A percentile compares a stretch with the other conserved stretches of the same genome.
These are phyloP conservation scores for Drosophila watanabei DNA, from an alignment of 1,140 invertebrate species.

Conservation along the genomic window DNA sequence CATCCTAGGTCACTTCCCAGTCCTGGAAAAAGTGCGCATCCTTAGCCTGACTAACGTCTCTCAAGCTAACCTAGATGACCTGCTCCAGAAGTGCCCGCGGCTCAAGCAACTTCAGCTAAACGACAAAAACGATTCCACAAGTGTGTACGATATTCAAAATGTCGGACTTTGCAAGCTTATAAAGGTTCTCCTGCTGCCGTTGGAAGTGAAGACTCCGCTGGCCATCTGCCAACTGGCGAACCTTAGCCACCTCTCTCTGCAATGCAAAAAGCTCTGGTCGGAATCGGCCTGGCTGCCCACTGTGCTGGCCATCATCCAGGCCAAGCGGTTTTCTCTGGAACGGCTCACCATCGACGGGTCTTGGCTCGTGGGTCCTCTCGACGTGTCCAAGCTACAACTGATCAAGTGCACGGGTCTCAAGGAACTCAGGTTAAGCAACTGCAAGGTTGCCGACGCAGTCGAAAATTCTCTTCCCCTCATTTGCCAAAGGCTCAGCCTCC, in stretches of 20 bases:
- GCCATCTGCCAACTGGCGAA: conserved; percentile 22
- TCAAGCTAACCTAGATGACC: conserved; percentile 18
- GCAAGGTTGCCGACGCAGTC: conserved; percentile 17
- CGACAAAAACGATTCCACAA: background rate
- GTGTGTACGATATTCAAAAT: conserved; percentile 5
- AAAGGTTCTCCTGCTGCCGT: conserved; percentile 33
- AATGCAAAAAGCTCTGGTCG: conserved; percentile 31
- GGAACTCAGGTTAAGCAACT: conserved; percentile 52
- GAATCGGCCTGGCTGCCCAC: conserved; percentile 41
- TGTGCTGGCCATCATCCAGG: conserved; percentile 29
- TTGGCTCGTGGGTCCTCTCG: conserved; percentile 27
- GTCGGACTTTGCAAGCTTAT: conserved; percentile 26
- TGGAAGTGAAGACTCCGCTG: conserved; percentile 18
- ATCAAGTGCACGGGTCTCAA: conserved; percentile 42
- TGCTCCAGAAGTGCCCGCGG: conserved; percentile 32
- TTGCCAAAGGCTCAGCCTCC: conserved; percentile 38
- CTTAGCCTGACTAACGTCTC: background rate
- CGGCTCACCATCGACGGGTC: conserved; percentile 46
- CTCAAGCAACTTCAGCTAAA: conserved; percentile 26
- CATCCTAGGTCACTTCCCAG: conserved; percentile 22
- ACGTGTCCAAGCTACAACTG: conserved; percentile 35
- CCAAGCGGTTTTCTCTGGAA: conserved; percentile 39
- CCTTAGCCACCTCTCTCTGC: conserved; percentile 40
- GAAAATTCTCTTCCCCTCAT: conserved; percentile 21
- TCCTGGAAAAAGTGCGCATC: conserved; percentile 2